These are phyloP conservation scores for Oreochromis tanganicae DNA, from an alignment of 2,113 vertebrate genomes.

Conservation along the genomic window DNA sequence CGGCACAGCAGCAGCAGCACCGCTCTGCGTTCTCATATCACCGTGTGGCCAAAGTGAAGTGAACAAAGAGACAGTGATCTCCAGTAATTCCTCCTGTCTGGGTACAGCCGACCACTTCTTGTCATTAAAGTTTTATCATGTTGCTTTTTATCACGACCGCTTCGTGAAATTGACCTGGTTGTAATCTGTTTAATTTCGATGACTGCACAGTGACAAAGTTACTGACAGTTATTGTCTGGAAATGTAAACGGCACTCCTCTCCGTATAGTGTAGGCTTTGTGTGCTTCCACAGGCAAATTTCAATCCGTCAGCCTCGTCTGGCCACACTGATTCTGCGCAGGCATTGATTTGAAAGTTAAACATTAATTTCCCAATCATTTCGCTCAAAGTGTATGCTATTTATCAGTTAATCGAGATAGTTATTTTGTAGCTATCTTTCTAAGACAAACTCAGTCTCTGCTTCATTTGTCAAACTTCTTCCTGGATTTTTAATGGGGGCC, in stretches of 20 bases:
- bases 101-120: slow-evolving; percentile 41
- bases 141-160: slow-evolving; percentile 19
- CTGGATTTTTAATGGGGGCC: slow-evolving; percentile 53
- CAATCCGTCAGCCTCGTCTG: neutral
- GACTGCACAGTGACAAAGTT: slow-evolving; percentile 32
- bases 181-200: slow-evolving; percentile 59
- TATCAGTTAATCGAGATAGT: neutral
- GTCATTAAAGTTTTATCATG: slow-evolving; percentile 57
- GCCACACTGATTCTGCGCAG: neutral
- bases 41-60: slow-evolving; percentile 17
- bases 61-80: slow-evolving; percentile 63
- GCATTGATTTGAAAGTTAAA: slow-evolving; percentile 37
- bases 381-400: slow-evolving; percentile 1
- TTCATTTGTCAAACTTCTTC: slow-evolving; percentile 52
- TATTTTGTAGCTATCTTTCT: neutral
- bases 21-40: slow-evolving; percentile 33
- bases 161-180: slow-evolving; percentile 49
- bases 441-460: slow-evolving; percentile 35
- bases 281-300: neutral
- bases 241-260: neutral
- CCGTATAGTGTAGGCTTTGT: slow-evolving; percentile 5
- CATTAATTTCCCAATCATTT: slow-evolving; percentile 33
- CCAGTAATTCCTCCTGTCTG: slow-evolving; percentile 43
- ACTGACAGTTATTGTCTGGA: slow-evolving; percentile 44
- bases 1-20: slow-evolving; percentile 19